Base-by-base conservation (phyloP, 2,888 invertebrate genomes). In the Thyatira batis region DNA sequence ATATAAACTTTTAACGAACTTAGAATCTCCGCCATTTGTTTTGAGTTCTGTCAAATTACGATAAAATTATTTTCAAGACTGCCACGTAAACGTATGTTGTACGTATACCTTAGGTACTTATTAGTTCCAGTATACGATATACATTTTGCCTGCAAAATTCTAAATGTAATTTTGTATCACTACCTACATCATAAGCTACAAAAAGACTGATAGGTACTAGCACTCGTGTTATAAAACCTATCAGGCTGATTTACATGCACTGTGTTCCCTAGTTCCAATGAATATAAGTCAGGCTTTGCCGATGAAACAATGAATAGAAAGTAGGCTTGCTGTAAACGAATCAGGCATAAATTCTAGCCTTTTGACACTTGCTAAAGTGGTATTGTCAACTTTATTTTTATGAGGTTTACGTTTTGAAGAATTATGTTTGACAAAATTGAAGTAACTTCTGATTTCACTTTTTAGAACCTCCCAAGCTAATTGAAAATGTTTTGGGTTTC, bases 271-370 rank as follows among this genome's bases (percentile, higher is more conserved):
- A 39, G 39, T 46, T 46, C 46, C 46, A 25, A 25, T 2, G 27
- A 13, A 13, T 46, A 46, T 49, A 49, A 57, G 52, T 65, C 62
- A 58, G 53, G 45, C 43, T 51, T 53, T 51, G 54, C 17, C 60
- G 61, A 63, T 65, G 63, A 64, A 51, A 64, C 66, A 65, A 73
- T 69, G 69, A 70, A 73, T 69, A 71, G 66, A 69, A 63, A 74
- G 67, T 62, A 67, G 69, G 63, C 57, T 46, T 55, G 52, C 61
- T 53, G 57, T 55, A 55, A 27, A 17, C 30, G 21, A 45, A 11
- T 45, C 49, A 27, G 45, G 45, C 57, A 65, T 71, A 71, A 71
- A 74, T 73, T 63, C 62, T 17, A 52, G 54, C 54, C 58, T 64
- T 69, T 63, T 71, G 68, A 71, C 71, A 69, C 58, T 53, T 46